These are phyloP conservation scores for Dipus sagitta DNA, from an alignment of 2,797 vertebrate genomes.

Conservation along the genomic window DNA sequence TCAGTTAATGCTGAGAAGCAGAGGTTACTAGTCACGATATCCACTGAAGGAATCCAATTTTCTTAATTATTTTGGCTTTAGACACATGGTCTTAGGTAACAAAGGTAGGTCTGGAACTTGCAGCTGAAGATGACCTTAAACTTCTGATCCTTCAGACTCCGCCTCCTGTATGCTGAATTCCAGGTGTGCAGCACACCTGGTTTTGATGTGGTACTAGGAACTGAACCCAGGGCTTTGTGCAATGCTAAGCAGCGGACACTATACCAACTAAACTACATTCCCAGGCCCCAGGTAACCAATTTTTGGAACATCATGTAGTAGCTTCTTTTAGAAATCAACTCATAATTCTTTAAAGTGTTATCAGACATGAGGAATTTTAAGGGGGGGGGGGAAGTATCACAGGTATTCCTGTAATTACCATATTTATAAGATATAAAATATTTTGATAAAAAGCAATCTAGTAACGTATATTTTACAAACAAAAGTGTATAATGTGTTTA, in stretches of 20 bases:
- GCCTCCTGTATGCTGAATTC: no score
- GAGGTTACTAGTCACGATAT: slow-evolving; percentile 18
- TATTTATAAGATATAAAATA: slow-evolving; percentile 68
- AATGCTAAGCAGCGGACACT: not conserved
- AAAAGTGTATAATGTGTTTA: slow-evolving; percentile 68
- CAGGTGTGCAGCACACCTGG: not conserved
- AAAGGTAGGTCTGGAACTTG: not conserved
- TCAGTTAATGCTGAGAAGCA: not conserved
- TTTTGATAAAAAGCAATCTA: slow-evolving; percentile 61
- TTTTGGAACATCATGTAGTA: slow-evolving; percentile 5
- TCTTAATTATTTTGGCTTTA: not conserved
- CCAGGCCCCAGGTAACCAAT: not conserved
- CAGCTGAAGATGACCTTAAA: not conserved
- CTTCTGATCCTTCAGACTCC: not conserved
- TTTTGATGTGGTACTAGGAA: not conserved
- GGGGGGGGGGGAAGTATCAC: not conserved
- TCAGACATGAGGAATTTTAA: slow-evolving; percentile 16
- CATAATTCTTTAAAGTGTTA: slow-evolving; percentile 7
- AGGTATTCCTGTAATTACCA: slow-evolving; percentile 12
- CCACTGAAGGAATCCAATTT: not conserved
- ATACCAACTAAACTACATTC: not conserved
- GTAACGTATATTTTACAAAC: slow-evolving; percentile 34
- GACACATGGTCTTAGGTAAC: not conserved
- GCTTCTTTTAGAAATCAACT: not conserved
- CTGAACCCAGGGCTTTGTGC: not conserved